These are phyloP conservation scores for Macrotis lagotis DNA, from an alignment of 2,113 vertebrate genomes.

Conservation along the genomic window DNA sequence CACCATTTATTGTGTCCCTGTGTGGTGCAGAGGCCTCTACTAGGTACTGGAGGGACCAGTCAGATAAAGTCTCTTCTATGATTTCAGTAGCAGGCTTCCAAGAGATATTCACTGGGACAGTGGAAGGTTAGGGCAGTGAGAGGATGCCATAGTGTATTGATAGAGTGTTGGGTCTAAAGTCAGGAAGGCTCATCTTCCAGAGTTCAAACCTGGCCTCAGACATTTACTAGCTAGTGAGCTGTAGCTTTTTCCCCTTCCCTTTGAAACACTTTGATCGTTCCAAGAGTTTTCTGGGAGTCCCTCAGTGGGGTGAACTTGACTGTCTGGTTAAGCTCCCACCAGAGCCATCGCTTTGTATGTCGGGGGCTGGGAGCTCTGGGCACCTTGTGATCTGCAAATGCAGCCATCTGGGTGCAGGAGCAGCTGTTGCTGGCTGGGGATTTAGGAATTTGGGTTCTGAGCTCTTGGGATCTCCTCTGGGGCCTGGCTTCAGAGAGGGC, in stretches of 20 bases:
- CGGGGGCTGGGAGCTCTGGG: not conserved
- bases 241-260: not conserved
- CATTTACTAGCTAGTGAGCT: not conserved
- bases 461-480: not conserved
- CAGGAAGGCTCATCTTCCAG: not conserved
- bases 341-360: not conserved
- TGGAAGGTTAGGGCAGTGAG: not conserved
- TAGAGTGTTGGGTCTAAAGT: no score
- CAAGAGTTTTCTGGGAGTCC: not conserved
- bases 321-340: not conserved
- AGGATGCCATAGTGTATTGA: not conserved
- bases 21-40: no score
- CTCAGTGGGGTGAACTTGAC: not conserved
- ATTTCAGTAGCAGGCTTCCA: not conserved
- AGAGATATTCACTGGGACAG: not conserved
- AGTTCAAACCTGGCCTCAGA: not conserved
- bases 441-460: not conserved
- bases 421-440: not conserved
- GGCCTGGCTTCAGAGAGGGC: not conserved
- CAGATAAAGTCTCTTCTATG: not conserved
- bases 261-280: not conserved
- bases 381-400: not conserved
- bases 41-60: no score
- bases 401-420: not conserved
- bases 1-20: no score